Base-by-base conservation (phyloP, 2,888 invertebrate genomes). In the Brenthis daphne region DNA sequence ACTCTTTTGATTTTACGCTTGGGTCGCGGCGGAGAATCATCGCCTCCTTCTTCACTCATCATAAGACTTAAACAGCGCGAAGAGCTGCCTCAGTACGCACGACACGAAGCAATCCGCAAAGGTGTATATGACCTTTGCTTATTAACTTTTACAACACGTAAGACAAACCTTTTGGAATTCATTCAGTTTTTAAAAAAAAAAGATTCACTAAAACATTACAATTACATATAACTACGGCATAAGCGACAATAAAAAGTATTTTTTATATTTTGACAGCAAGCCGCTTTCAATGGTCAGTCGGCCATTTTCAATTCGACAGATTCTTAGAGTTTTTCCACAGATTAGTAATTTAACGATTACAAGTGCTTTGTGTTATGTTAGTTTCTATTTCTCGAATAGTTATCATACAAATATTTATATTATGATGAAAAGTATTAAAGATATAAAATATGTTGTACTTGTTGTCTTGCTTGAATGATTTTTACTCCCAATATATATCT, bases 181-280 rank as follows among this genome's bases (percentile, higher is more conserved):
- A 87, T 88, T 78, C 82, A 84, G 80, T 79, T 77, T 79, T 77
- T 77, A 79, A 73, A 74, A 69, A 76, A 76, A 74, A 78, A 80
- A 75, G 73, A 80, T 77, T 74, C 77, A 79, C 82, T 64, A 77
- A 77, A 78, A 77, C 75, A 77, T 70, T 76, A 71, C 75, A 78
- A 77, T 77, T 78, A 76, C 72, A 81, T 80, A 75, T 77, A 77
- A 78, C 65, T 77, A 73, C 68, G 70, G 79, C 81, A 82, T 85
- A 83, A 80, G 85, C 85, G 82, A 79, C 83, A 80, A 73, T 76
- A 77, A 82, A 84, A 80, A 78, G 81, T 80, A 85, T 82, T 84
- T 43, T 82, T 81, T 82, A 77, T 90, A 91, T 91, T 92, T 90
- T 93, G 93, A 93, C 93, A 93, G 92, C 88, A 92, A 92, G 90